These are phyloP conservation scores for Zootermopsis nevadensis DNA, from an alignment of 2,888 invertebrate genomes.

Conservation along the genomic window DNA sequence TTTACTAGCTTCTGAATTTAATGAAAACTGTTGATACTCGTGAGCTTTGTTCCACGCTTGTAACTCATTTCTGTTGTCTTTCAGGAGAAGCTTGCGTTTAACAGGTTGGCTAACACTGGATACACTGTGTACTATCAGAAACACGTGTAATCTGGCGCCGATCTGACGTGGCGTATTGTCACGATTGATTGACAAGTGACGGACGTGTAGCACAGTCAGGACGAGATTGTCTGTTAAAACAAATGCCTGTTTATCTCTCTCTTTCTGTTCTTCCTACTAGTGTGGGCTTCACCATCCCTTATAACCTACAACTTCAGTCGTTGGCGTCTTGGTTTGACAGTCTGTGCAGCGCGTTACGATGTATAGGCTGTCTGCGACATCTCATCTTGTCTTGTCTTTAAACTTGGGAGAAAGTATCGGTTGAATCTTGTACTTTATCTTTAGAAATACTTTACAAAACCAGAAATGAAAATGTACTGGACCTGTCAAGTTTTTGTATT, in stretches of 20 bases:
- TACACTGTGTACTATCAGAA: not conserved
- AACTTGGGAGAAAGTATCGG: not conserved
- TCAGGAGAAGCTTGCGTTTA: not conserved
- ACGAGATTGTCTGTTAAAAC: constrained; percentile 29
- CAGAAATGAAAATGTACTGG: not conserved
- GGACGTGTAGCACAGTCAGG: constrained; percentile 16
- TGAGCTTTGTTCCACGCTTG: no score
- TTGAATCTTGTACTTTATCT: not conserved
- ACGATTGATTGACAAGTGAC: constrained; percentile 44
- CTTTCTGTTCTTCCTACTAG: not conserved
- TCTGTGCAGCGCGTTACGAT: not conserved
- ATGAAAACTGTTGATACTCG: no score
- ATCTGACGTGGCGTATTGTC: constrained; percentile 42
- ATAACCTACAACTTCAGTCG: not conserved
- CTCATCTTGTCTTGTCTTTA: not conserved
- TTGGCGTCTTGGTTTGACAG: constrained; percentile 2
- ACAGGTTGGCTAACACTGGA: not conserved
- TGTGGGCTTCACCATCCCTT: not conserved
- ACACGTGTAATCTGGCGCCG: constrained; percentile 46
- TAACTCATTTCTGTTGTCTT: no score
- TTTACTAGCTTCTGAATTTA: no score
- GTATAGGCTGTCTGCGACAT: not conserved
- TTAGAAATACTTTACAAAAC: not conserved
- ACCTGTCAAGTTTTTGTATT: not conserved
- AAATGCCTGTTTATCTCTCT: not conserved